Evolutionary conservation across 2,113 vertebrate species (phyloP).

Genomic region (Alouatta palliata): DNA sequence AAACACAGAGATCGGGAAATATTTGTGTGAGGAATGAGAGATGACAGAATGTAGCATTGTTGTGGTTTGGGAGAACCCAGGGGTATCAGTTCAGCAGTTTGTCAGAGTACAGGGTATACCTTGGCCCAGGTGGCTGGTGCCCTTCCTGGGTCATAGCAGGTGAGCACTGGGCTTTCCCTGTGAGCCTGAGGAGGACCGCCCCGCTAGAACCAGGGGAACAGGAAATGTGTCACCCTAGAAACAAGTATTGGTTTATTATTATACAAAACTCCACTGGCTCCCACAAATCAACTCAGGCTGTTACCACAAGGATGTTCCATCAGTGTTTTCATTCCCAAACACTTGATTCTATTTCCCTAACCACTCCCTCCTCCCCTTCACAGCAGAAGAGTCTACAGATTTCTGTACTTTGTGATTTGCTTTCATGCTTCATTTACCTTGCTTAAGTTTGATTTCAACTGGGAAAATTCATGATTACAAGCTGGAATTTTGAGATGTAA

Average conservation of each 20-base stretch:
- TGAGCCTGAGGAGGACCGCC: background rate
- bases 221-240: background rate
- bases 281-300: background rate
- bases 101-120: too few species aligned
- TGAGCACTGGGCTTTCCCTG: background rate
- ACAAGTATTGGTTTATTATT: background rate
- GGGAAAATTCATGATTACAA: background rate
- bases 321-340: background rate
- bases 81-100: too few species aligned
- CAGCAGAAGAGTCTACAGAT: background rate
- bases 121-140: rapidly evolving
- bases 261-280: background rate
- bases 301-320: background rate
- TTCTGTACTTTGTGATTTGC: background rate
- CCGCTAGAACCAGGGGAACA: background rate
- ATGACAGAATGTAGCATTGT: background rate
- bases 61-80: background rate
- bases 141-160: background rate
- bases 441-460: slow-evolving; percentile 13
- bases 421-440: background rate
- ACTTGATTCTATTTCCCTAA: background rate
- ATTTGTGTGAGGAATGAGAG: background rate
- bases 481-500: background rate
- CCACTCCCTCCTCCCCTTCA: background rate
- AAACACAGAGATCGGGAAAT: background rate